Evolutionary conservation across 2,888 invertebrate species (phyloP), one percentile per base, ranked within the genome.

Genomic region (Apotomis capreana): DNA sequence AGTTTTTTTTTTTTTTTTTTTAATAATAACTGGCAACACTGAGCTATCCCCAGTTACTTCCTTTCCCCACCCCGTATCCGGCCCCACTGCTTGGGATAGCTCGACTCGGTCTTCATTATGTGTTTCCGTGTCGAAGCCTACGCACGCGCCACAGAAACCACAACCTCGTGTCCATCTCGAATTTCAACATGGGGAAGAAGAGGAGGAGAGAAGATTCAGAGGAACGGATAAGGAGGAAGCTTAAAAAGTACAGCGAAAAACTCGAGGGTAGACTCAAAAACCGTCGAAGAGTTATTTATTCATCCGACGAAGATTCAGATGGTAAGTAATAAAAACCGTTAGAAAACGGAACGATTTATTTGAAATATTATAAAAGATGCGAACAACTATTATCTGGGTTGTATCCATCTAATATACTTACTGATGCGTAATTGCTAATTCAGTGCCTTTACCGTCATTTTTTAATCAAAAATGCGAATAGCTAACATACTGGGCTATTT

Each of bases 161-260:
- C 15, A 15, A 13, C 54, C n/a, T 13, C 5, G n/a, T 15, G 54
- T 54, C n/a, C 54, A 13, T 12, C 54, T 13, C n/a, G 5, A 15
- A 12, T 54, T 10, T 54, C 54, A 54, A 54, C n/a, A 54, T 54
- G 54, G 54, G 54, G 54, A 54, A 54, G 54, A 54, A 54, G 54
- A 54, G 54, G 54, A 54, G 10, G 54, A 12, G 54, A 12, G 54
- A 54, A 15, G 54, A 54, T 54, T 13, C 54, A 10, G 54, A 54
- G 54, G 54, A 54, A 54, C 6, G 44, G 44, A 44, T 44, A 44
- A 44, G 44, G 44, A 44, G 44, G 8, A 44, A 44, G 44, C 5
- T 44, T 44, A 44, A 8, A 44, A 8, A 44, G 8, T 44, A 44
- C 44, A 44, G 44, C 8, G 44, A 44, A 5, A 44, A 44, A 44